Percentiles rank a stretch among this genome's conserved stretches.
Evolutionary conservation across 1,140 invertebrate species (phyloP).

Genomic region (Drosophila pallidifrons): DNA sequence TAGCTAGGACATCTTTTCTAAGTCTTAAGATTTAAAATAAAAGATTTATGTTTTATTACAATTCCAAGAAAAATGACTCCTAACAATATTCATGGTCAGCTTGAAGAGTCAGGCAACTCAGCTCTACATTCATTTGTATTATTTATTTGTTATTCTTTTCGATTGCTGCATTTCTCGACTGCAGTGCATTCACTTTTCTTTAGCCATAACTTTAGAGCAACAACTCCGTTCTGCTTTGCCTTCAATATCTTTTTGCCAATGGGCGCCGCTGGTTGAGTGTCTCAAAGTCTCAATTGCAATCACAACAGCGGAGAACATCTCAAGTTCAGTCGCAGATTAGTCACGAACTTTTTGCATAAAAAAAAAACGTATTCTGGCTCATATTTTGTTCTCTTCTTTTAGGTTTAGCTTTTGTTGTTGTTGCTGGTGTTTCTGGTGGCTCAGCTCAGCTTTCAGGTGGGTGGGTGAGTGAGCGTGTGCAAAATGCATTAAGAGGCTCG

Average conservation of each 20-base stretch:
- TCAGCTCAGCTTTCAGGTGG: slow-evolving; percentile 43
- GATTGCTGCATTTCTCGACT: background rate
- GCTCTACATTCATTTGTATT: background rate
- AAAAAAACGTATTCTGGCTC: slow-evolving; percentile 51
- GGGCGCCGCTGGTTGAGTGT: slow-evolving; percentile 34
- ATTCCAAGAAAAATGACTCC: too few species aligned
- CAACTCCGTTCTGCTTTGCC: background rate
- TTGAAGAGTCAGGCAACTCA: too few species aligned
- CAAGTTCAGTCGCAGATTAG: slow-evolving; percentile 65
- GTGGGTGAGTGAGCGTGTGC: slow-evolving; percentile 59
- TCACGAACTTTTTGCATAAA: slow-evolving; percentile 76
- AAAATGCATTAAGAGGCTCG: slow-evolving; percentile 61
- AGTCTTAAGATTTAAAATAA: too few species aligned
- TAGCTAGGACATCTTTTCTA: too few species aligned
- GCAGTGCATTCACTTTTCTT: slow-evolving; percentile 53
- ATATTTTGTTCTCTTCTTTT: slow-evolving; percentile 45
- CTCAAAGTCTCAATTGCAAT: slow-evolving; percentile 57
- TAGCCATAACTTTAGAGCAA: slow-evolving; percentile 27
- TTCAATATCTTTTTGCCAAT: slow-evolving; percentile 21
- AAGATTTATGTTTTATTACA: too few species aligned
- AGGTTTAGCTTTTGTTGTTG: background rate
- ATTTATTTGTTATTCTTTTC: background rate
- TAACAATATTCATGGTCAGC: too few species aligned
- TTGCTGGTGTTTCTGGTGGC: background rate
- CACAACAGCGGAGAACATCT: slow-evolving; percentile 51